Evolutionary conservation across 2,113 vertebrate species (phyloP).

Genomic region (Muntiacus reevesi): DNA sequence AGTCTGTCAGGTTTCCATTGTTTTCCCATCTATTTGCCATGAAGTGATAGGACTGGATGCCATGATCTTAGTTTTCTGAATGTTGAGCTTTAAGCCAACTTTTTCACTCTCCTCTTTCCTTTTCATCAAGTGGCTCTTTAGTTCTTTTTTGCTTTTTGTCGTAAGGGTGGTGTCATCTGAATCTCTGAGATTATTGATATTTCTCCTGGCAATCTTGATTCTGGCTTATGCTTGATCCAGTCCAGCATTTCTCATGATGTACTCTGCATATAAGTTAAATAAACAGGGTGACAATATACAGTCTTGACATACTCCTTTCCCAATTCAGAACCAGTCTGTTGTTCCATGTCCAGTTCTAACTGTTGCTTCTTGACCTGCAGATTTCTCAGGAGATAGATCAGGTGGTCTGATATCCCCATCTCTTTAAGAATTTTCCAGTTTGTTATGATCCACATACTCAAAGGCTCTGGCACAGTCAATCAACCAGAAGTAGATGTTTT

Average conservation of each 20-base stretch:
- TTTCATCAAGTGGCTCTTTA: neutral
- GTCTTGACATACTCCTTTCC: neutral
- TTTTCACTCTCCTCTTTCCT: neutral
- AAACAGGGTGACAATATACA: neutral
- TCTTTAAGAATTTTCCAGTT: neutral
- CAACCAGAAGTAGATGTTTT: neutral
- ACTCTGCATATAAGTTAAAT: neutral
- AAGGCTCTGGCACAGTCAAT: neutral
- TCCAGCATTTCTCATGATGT: neutral
- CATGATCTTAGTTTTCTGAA: neutral
- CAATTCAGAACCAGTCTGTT: neutral
- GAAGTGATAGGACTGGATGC: neutral
- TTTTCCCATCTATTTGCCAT: neutral
- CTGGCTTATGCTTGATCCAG: neutral
- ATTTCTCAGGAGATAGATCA: neutral
- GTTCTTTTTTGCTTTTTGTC: neutral
- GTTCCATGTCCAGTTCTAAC: neutral
- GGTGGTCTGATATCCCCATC: neutral
- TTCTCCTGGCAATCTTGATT: neutral
- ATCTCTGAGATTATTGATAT: neutral
- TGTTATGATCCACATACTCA: neutral
- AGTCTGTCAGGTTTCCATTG: neutral
- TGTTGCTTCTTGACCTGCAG: neutral
- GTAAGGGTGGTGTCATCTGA: neutral
- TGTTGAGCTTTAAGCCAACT: neutral